Evolutionary conservation across 2,113 vertebrate genomes (phyloP).

Genomic region (Sapayoa aenigma): DNA sequence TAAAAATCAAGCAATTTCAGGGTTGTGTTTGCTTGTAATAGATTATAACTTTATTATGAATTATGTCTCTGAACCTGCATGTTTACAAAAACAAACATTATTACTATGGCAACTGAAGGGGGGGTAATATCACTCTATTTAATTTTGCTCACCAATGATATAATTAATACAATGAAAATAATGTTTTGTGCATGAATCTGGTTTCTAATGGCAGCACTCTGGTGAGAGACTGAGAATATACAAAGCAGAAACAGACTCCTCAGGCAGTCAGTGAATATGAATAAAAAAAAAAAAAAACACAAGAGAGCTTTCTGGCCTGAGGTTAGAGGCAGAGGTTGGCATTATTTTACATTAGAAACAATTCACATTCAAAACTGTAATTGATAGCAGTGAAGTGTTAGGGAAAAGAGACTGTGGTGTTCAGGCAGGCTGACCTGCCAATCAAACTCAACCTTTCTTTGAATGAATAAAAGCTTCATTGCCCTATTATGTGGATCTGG

Average conservation of each 20-base stretch:
- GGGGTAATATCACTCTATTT: constrained; percentile 19
- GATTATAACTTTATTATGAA: constrained; percentile 69
- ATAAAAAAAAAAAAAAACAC: constrained; percentile 18
- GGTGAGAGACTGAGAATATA: constrained; percentile 58
- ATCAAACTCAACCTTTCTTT: constrained; percentile 81
- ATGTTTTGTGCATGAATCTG: constrained; percentile 18
- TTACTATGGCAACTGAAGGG: not conserved
- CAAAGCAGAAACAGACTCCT: constrained; percentile 56
- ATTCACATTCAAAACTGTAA: constrained; percentile 88
- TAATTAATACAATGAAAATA: constrained; percentile 67
- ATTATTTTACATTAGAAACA: constrained; percentile 88
- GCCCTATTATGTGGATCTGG: constrained; percentile 78
- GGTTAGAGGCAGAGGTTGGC: constrained; percentile 80
- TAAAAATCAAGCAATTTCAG: constrained; percentile 68
- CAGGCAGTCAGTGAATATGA: constrained; percentile 40
- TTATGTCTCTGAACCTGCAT: constrained; percentile 10
- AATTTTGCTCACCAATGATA: constrained; percentile 58
- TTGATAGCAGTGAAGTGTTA: constrained; percentile 83
- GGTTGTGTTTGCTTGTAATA: constrained; percentile 59
- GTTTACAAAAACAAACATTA: constrained; percentile 2
- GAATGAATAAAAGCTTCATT: constrained; percentile 83
- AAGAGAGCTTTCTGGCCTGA: constrained; percentile 77
- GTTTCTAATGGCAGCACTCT: constrained; percentile 58
- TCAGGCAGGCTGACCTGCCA: constrained; percentile 81
- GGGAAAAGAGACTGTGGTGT: constrained; percentile 70